Evolutionary conservation across 2,113 vertebrate genomes (phyloP).

Genomic region (Pseudopodoces humilis): DNA sequence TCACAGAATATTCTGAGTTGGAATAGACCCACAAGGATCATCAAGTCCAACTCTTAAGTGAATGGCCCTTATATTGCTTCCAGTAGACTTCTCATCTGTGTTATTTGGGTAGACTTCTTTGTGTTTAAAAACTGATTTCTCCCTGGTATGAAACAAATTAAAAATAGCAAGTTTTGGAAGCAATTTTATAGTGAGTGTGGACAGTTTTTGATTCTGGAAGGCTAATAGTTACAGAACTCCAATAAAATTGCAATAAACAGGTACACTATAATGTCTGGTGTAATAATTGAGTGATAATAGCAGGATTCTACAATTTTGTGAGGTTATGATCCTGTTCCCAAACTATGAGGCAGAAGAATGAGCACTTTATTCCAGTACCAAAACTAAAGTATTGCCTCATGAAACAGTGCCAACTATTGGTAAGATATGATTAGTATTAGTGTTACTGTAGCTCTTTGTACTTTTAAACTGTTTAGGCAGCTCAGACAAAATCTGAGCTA

Average conservation of each 20-base stretch:
- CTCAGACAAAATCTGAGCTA: background rate
- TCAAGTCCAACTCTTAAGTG: background rate
- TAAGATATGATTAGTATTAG: background rate
- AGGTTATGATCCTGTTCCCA: slow-evolving; percentile 1
- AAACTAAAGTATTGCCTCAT: background rate
- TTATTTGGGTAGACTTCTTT: background rate
- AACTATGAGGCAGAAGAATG: background rate
- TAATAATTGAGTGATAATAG: slow-evolving; percentile 32
- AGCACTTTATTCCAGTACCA: background rate
- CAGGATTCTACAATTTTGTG: background rate
- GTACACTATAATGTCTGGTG: background rate
- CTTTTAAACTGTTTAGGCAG: background rate
- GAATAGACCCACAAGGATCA: background rate
- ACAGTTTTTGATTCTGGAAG: background rate
- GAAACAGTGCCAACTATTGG: background rate
- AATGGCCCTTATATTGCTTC: background rate
- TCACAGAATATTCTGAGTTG: background rate
- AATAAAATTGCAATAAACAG: slow-evolving; percentile 6
- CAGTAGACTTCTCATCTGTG: background rate
- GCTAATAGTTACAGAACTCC: background rate
- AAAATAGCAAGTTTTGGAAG: background rate
- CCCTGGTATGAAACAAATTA: background rate
- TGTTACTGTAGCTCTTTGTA: background rate
- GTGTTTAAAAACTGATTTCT: background rate
- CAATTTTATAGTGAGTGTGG: background rate